Base-by-base conservation (phyloP, 2,797 vertebrate species). In the Enteromius paludinosus region DNA sequence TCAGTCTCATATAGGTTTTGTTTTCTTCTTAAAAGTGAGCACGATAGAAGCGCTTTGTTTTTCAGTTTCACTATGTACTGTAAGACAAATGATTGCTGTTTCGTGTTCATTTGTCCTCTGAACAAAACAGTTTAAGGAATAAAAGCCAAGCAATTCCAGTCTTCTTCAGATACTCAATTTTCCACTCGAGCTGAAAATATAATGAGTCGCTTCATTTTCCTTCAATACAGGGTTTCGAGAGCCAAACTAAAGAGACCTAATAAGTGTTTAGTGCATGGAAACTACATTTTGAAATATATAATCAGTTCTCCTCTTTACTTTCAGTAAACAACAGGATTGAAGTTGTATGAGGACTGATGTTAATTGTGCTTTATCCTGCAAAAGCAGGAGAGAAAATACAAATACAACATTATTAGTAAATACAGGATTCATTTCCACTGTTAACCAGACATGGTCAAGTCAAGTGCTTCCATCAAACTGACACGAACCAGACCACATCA, bases 141-240 rank as follows among this genome's bases (percentile, higher is more conserved):
- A 33, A 49, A 81, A 71, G 35, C 43, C 73, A 61, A 79, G 35
- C 43, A 85, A 78, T 45, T 73, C 33, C 38, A 30, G 65, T 47
- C 71, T 64, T 79, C 68, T 79, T 86, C 9, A 70, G 61, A 49
- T 54, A 66, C 79, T 83, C 23, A 52, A 64, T 82, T 71, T 87
- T 86, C 83, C 80, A 68, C 85, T 76, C 54, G 77, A 83, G 78
- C 79, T 78, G 86, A 62, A 79, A 38, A 77, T 74, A 83, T 81
- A 87, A 88, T 79, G 78, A 80, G 77, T 69, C 18, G 5, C 78
- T 69, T 56, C 10, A 69, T 70, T 83, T 84, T 10, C 49, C 62
- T 65, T 77, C 30, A 74, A 52, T 62, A 54, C 68, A n/a, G 59
- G 83, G 35, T 68, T 82, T 73, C 25, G 74, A 77, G 79, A 79